Evolutionary conservation across 2,888 invertebrate genomes (phyloP), one percentile per base, ranked within the genome.

Genomic region (Cosmopolites sordidus): DNA sequence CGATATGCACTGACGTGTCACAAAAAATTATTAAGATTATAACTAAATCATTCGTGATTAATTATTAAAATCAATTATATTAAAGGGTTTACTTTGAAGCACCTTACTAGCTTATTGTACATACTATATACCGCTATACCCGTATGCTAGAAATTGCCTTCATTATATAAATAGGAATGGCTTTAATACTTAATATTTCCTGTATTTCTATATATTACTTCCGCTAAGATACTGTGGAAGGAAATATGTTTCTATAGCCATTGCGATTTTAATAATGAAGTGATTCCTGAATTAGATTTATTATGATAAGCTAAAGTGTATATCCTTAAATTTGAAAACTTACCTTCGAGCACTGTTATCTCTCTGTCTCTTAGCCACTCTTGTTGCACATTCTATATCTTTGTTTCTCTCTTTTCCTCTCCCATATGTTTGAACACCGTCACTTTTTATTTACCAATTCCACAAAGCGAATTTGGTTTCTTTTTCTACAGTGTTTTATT

Each of bases 391-490:
- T 50, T 58, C 55, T 53, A 55, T 58, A 37, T 45, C 56, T 53
- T 52, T 53, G 51, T 58, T 47, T 39, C 30, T 39, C 42, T 39
- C 30, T 39, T 30, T 40, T 49, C 42, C 22, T 53, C 56, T 51
- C 43, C 37, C 14, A 37, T 37, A 37, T 40, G 15, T 40, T 40
- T 16, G 15, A 37, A 55, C 57, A 53, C 56, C 43, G 47, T 58
- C 54, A 50, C 46, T 33, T 48, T 39, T 54, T 33, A 44, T 42
- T 47, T 55, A 67, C 67, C 67, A 66, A 66, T 67, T 67, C 67
- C 59, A 63, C 62, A 59, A 52, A 64, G 63, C 67, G 66, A 67
- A 65, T 62, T 64, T 64, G 67, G 66, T 65, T 62, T 63, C 11
- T 46, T 48, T 48, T 44, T 52, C 18, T 46, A 43, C 42, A 54